Conservation (phyloP, 2,797 vertebrate species). For the Hydrocynus forskahlii region DNA sequence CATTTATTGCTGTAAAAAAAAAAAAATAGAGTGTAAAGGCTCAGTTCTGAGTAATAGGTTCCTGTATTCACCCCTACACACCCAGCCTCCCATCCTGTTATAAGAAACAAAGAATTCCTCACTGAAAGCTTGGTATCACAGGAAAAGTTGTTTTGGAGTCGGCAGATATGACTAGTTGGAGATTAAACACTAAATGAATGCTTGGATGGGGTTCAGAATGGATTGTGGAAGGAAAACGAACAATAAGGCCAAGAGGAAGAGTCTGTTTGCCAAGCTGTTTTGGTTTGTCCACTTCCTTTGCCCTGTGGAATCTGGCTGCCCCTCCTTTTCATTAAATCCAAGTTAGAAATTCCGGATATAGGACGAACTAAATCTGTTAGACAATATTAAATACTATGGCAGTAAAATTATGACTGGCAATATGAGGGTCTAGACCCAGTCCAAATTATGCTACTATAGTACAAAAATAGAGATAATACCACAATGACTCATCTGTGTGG, state of each 20-base stretch:
- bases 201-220: slow-evolving; percentile 61
- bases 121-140: slow-evolving; percentile 57
- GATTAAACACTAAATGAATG: slow-evolving; percentile 66
- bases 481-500: neutral
- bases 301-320: slow-evolving; percentile 37
- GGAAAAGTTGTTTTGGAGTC: slow-evolving; percentile 54
- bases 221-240: slow-evolving; percentile 72
- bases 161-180: slow-evolving; percentile 60
- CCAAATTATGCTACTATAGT: too few relatives aligned
- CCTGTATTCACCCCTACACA: slow-evolving; percentile 38
- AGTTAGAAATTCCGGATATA: neutral
- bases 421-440: neutral
- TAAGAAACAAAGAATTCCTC: slow-evolving; percentile 58
- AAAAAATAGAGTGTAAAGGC: neutral
- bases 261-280: slow-evolving; percentile 59
- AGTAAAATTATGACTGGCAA: neutral
- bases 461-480: neutral
- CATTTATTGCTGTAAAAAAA: neutral
- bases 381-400: neutral
- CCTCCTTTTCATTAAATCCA: slow-evolving; percentile 17
- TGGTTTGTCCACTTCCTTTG: slow-evolving; percentile 68
- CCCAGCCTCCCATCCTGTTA: slow-evolving; percentile 66
- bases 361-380: neutral
- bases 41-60: slow-evolving; percentile 8
- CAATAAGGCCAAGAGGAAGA: slow-evolving; percentile 67